Evolutionary conservation across 2,888 invertebrate genomes (phyloP).

Genomic region (Drosophila kanekoi): DNA sequence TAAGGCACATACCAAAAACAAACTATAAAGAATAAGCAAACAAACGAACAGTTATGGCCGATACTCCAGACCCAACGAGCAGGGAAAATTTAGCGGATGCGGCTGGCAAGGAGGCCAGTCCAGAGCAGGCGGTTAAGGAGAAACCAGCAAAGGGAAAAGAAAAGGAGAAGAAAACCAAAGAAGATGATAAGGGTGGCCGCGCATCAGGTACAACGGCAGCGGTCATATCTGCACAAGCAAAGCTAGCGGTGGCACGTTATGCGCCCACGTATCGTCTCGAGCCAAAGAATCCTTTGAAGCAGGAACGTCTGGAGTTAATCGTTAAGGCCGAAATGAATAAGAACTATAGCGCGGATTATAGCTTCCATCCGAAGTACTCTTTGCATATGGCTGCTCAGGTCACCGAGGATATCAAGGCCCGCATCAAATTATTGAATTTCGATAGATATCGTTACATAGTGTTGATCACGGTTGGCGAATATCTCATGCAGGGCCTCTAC

Average conservation of each 20-base stretch:
- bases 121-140: constrained; percentile 39
- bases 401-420: constrained; percentile 83
- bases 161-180: constrained; percentile 36
- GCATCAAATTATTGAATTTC: constrained; percentile 80
- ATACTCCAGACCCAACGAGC: constrained; percentile 36
- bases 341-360: constrained; percentile 72
- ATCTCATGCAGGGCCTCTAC: constrained; percentile 82
- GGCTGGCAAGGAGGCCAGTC: constrained; percentile 20
- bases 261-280: constrained; percentile 84
- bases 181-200: constrained; percentile 30
- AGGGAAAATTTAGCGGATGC: constrained; percentile 24
- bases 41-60: constrained; percentile 26
- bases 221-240: constrained; percentile 19
- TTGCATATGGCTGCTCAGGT: constrained; percentile 78
- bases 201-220: not conserved
- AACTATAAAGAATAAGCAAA: not conserved
- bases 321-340: constrained; percentile 81
- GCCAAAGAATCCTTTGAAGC: constrained; percentile 81
- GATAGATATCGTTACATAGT: constrained; percentile 84
- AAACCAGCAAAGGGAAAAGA: constrained; percentile 36
- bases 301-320: constrained; percentile 81
- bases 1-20: constrained; percentile 7
- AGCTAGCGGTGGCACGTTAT: constrained; percentile 61
- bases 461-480: constrained; percentile 83
- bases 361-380: constrained; percentile 80